Base-by-base conservation (phyloP, 2,888 invertebrate species). In the Micoletzkya japonica region DNA sequence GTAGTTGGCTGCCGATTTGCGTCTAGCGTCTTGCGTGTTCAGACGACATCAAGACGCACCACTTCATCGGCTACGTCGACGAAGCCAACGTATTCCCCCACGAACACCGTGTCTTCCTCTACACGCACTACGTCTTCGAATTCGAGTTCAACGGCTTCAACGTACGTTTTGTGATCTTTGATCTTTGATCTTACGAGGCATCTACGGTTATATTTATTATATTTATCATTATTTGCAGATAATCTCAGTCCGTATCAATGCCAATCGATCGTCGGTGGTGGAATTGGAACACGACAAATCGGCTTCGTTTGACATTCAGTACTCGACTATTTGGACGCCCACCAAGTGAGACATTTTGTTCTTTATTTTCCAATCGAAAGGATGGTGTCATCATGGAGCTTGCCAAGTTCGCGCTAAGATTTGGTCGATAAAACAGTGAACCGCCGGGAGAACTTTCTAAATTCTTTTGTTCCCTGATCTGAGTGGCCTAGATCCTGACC, bases 61-160 rank as follows among this genome's bases (percentile, higher is more conserved):
- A 88, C 28, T 88, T 88, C 75, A 86, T 88, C 58, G 88, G 88
- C 2, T 87, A 87, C 69, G 77, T 88, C 57, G 87, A 88, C 72
- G 88, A 88, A 77, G 86, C 87, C 14, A 87, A 87, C n/a, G 86
- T 88, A 73, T 84, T 88, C 39, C 88, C 88, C 28, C 88, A 88
- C 77, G 86, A 82, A 32, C 88, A 88, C 80, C 87, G 87, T 73
- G 81, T 88, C 34, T 87, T 84, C 74, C 82, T 88, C 58, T 88
- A 87, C 87, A 87, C 87, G 4, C 88, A 88, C 76, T 85, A 87
- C 17, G 86, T 86, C 70, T 88, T 88, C 76, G 86, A 86, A 72
- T 85, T 88, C n/a, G 87, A 87, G 74, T 87, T 86, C 75, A 88
- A 88, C 76, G 86, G 85, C 10, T 82, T 87, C 61, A 85, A 87